Evolutionary conservation across 2,113 vertebrate species (phyloP).

Genomic region (Spilogale gracilis): DNA sequence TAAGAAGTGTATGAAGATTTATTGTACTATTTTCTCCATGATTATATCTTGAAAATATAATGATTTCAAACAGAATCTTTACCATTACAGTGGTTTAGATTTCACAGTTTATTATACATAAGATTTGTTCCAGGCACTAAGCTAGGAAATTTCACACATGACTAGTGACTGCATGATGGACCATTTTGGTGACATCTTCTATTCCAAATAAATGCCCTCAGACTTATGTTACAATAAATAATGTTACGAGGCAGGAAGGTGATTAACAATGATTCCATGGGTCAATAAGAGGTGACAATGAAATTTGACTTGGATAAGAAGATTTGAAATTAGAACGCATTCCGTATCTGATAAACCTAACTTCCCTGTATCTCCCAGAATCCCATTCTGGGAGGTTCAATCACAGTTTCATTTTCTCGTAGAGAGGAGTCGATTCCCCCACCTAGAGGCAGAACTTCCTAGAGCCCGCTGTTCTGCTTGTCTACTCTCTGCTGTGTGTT

Average conservation of each 20-base stretch:
- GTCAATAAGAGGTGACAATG: not conserved
- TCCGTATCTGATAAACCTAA: not conserved
- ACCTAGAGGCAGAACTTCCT: not conserved
- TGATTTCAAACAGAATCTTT: slow-evolving; percentile 21
- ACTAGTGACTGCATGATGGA: not conserved
- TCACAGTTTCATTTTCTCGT: not conserved
- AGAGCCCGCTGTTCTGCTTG: not conserved
- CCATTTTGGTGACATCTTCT: not conserved
- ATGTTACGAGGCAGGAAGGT: not conserved
- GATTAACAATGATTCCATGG: not conserved
- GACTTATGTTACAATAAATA: slow-evolving; percentile 23
- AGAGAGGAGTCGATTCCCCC: not conserved
- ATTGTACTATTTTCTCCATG: not conserved
- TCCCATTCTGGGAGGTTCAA: not conserved
- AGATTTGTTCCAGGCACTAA: not conserved
- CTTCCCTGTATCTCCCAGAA: not conserved
- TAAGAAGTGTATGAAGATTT: not conserved
- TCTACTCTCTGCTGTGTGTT: not conserved
- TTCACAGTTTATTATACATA: not conserved
- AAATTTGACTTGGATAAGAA: slow-evolving; percentile 19
- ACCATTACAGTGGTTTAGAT: not conserved
- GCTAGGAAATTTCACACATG: not conserved
- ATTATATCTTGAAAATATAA: not conserved
- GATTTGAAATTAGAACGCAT: not conserved
- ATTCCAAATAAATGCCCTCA: not conserved